Percentiles rank a stretch among this genome's conserved stretches.
These are phyloP conservation scores for Psephotus haematonotus DNA, from an alignment of 2,113 vertebrate genomes.

Conservation along the genomic window DNA sequence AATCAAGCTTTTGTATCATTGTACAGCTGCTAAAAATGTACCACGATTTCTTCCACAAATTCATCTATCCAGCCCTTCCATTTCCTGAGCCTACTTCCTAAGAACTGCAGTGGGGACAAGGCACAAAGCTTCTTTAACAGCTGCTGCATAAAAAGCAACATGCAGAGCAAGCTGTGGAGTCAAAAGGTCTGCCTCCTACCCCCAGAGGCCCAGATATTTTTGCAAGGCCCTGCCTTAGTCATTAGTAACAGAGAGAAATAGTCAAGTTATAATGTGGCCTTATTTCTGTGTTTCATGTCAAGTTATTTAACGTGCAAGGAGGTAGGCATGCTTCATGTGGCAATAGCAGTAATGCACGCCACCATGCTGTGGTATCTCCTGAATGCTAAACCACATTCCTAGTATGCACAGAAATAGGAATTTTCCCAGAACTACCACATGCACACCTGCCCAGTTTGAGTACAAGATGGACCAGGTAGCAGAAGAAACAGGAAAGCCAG, in stretches of 20 bases:
- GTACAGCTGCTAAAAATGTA: neutral
- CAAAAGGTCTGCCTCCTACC: neutral
- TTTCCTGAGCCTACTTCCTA: conserved; percentile 20
- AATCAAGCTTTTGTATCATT: neutral
- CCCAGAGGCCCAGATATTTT: neutral
- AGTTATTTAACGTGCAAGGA: neutral
- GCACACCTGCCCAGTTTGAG: neutral
- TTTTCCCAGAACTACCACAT: neutral
- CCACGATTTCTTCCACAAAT: neutral
- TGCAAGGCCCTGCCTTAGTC: neutral
- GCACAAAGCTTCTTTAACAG: conserved; percentile 47
- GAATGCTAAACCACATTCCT: neutral
- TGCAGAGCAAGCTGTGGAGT: neutral
- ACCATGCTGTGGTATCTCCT: neutral
- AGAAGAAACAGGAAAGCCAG: neutral
- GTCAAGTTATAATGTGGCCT: neutral
- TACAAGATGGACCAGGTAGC: neutral
- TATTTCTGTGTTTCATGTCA: neutral
- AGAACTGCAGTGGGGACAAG: neutral
- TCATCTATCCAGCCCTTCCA: neutral
- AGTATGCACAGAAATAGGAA: neutral
- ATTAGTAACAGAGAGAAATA: neutral
- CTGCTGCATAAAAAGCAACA: neutral
- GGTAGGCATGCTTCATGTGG: neutral
- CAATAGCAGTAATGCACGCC: neutral